phyloP scores from a whole-genome alignment of 2,113 vertebrate genomes.

The Chaetops frenatus region DNA sequence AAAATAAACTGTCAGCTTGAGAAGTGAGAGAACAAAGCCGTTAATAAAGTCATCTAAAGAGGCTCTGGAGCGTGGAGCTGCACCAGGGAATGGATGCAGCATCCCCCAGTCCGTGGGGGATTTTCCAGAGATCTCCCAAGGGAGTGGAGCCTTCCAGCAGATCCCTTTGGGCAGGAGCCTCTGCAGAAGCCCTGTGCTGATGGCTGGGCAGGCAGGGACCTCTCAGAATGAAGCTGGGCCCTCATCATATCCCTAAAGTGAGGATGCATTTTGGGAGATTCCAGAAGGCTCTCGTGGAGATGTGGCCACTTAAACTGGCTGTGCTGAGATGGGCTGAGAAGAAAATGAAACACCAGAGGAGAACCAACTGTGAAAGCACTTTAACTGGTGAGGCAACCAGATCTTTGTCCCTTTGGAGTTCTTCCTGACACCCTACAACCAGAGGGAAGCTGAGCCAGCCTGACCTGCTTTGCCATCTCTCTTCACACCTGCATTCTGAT shows the following conservation, averaged over 20 bases:
- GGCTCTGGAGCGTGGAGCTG: not conserved
- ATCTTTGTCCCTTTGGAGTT: not conserved
- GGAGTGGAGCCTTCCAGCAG: not conserved
- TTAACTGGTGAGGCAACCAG: not conserved
- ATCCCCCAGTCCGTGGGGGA: too few species aligned
- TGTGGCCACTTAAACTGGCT: not conserved
- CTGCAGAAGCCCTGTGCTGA: not conserved
- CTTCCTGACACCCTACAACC: not conserved
- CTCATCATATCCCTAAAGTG: not conserved
- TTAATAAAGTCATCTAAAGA: not conserved
- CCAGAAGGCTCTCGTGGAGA: not conserved
- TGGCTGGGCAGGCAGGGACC: not conserved
- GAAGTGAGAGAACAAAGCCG: conserved; percentile 7
- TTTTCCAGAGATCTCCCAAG: not conserved
- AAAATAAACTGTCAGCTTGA: conserved; percentile 29
- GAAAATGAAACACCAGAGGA: not conserved
- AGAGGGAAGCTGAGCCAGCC: not conserved
- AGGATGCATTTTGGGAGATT: not conserved
- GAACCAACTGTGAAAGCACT: not conserved
- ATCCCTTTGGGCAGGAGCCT: not conserved
- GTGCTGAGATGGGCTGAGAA: not conserved
- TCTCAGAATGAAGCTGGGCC: not conserved
- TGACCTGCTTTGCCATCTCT: not conserved
- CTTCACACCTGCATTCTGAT: not conserved
- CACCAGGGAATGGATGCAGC: not conserved